phyloP scores from a whole-genome alignment of 1,140 invertebrate species.

The Lordiphosa mommai region DNA sequence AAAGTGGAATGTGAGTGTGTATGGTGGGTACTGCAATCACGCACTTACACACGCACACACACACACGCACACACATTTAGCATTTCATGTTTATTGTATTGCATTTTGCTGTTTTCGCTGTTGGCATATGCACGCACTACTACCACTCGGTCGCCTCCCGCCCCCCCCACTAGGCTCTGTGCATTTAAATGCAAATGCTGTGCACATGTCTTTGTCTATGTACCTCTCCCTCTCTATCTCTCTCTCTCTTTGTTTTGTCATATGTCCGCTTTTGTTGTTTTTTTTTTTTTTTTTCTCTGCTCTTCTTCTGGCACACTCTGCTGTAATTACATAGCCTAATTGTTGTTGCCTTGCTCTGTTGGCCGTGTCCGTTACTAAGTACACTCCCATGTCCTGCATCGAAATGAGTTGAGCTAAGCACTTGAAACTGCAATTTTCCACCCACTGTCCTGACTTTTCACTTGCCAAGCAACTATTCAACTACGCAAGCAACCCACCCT shows the following conservation, averaged over 20 bases:
- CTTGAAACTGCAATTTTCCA: slow-evolving; percentile 37
- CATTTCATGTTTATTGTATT: slow-evolving; percentile 67
- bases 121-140: slow-evolving; percentile 6
- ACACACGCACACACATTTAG: slow-evolving; percentile 24
- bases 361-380: slow-evolving; percentile 37
- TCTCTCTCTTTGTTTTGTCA: slow-evolving; percentile 1
- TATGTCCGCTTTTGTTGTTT: background rate
- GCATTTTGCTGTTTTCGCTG: slow-evolving; percentile 52
- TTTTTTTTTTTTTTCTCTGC: background rate
- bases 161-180: background rate
- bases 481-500: no score
- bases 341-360: slow-evolving; percentile 30
- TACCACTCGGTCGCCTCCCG: slow-evolving; percentile 5
- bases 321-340: slow-evolving; percentile 51
- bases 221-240: slow-evolving; percentile 5
- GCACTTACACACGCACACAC: slow-evolving; percentile 1
- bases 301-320: slow-evolving; percentile 1
- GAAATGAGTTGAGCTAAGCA: slow-evolving; percentile 35
- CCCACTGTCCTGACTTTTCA: no score
- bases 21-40: slow-evolving; percentile 34
- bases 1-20: slow-evolving; percentile 5
- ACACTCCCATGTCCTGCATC: slow-evolving; percentile 26
- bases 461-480: no score
- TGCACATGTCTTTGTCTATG: slow-evolving; percentile 32
- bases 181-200: slow-evolving; percentile 50